Evolutionary conservation across 1,140 invertebrate species (phyloP).

Genomic region (Tetragnatha versicolor): DNA sequence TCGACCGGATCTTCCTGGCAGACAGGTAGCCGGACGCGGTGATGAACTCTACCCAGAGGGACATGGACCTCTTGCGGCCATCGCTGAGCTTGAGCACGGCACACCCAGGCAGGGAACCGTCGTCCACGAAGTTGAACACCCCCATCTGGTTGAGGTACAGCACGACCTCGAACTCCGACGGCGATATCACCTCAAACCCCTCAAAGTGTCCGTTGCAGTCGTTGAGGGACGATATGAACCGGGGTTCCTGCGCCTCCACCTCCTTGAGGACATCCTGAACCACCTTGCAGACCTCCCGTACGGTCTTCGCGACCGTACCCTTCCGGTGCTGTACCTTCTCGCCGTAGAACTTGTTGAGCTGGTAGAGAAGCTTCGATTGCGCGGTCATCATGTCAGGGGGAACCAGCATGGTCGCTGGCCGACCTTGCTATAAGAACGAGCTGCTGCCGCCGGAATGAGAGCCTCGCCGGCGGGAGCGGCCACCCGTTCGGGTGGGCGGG

Average conservation of each 20-base stretch:
- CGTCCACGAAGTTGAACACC: constrained; percentile 95
- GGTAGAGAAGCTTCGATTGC: constrained; percentile 88
- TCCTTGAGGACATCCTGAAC: constrained; percentile 96
- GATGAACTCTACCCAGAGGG: constrained; percentile 96
- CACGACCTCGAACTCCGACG: constrained; percentile 91
- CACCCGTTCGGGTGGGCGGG: constrained; percentile 12
- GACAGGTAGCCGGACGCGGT: constrained; percentile 93
- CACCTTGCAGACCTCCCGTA: constrained; percentile 91
- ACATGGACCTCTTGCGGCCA: constrained; percentile 93
- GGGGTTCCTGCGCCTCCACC: constrained; percentile 94
- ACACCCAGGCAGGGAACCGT: constrained; percentile 89
- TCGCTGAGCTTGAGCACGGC: constrained; percentile 85
- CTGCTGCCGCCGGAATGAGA: constrained; percentile 3
- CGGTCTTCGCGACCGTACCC: constrained; percentile 82
- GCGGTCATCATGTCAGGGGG: constrained; percentile 84
- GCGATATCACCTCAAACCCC: constrained; percentile 84
- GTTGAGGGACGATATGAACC: constrained; percentile 91
- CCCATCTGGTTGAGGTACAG: constrained; percentile 96
- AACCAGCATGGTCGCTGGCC: constrained; percentile 73
- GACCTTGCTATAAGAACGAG: constrained; percentile 21
- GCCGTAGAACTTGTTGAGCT: constrained; percentile 92
- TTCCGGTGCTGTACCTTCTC: constrained; percentile 87
- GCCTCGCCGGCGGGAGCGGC: not conserved
- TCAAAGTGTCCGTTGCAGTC: constrained; percentile 90
- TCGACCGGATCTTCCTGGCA: constrained; percentile 87